Base-by-base conservation (phyloP, 1,140 invertebrate species). In the Heliothis virescens region DNA sequence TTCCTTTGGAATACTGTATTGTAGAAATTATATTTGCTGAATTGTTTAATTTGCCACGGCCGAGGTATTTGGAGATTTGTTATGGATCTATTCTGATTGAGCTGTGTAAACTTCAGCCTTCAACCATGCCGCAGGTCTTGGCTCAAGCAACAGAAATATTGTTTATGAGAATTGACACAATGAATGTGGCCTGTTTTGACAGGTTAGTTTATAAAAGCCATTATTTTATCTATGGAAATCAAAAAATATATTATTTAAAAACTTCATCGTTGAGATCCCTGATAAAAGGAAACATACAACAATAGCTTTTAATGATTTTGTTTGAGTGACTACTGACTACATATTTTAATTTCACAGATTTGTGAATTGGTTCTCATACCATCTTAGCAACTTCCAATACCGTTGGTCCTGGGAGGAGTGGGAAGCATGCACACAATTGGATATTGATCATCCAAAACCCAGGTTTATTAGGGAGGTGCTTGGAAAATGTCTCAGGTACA, bases 331-430 rank as follows among this genome's bases (percentile, higher is more conserved):
- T 15, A 18, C 3, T 65, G 16, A 65, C 7, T 15, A 18, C 3
- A 62, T 34, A 34, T 65, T 60, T 3, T 26, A 2, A 15, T 18
- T 78, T 47, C 67, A 82, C 85, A 95, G 94, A 85, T 99, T 99
- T 94, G 98, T 98, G 2, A 97, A 97, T 89, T 99, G 99, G 99
- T 99, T 99, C 95, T 97, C 98, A 0, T 99, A 99, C 91, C 99
- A 99, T 95, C 96, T 99, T 92, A 99, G 99, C 90, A 99, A 99
- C 95, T 99, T 99, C 90, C 99, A 99, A 94, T 99, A 99, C 89
- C 97, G 98, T 71, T 99, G 99, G 99, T 98, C 98, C 2, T 99
- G 99, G 99, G 98, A 99, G 85, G 98, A 99, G 87, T 99, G 98
- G 98, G 97, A 97, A 87, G 96, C 96, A 59, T 98, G 97, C 87